Evolutionary conservation across 2,797 vertebrate species (phyloP).

Genomic region (Danio albolineatus): DNA sequence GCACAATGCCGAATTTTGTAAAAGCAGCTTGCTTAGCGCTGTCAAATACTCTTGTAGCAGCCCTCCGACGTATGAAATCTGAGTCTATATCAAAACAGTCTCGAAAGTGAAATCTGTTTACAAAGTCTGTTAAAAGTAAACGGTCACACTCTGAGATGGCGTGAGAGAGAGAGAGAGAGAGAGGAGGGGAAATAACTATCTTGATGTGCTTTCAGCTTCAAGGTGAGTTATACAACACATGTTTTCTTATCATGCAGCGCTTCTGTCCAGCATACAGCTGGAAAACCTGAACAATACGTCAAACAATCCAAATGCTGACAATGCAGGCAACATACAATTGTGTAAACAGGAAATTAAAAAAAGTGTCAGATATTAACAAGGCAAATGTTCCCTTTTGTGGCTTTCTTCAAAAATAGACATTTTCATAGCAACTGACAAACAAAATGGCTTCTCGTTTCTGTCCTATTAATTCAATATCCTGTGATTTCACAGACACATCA

Average conservation of each 20-base stretch:
- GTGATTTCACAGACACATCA: conserved; percentile 32
- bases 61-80: conserved; percentile 48
- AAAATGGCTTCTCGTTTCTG: conserved; percentile 52
- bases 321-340: conserved; percentile 14
- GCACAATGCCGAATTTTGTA: conserved; percentile 73
- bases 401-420: conserved; percentile 9
- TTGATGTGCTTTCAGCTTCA: conserved; percentile 35
- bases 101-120: conserved; percentile 25
- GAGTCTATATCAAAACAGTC: conserved; percentile 43
- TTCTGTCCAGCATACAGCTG: neutral
- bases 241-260: conserved; percentile 14
- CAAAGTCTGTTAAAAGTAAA: conserved; percentile 21
- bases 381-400: conserved; percentile 29
- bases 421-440: conserved; percentile 13
- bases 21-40: conserved; percentile 70
- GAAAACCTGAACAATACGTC: neutral
- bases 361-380: conserved; percentile 18
- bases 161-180: neutral
- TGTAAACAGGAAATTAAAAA: conserved; percentile 14
- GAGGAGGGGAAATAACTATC: neutral
- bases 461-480: conserved; percentile 34
- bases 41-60: conserved; percentile 67
- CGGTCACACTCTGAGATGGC: conserved; percentile 3
- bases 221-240: conserved; percentile 42
- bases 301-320: neutral